Base-by-base conservation (phyloP, 2,113 vertebrate species). In the Syngnathoides biaculeatus region DNA sequence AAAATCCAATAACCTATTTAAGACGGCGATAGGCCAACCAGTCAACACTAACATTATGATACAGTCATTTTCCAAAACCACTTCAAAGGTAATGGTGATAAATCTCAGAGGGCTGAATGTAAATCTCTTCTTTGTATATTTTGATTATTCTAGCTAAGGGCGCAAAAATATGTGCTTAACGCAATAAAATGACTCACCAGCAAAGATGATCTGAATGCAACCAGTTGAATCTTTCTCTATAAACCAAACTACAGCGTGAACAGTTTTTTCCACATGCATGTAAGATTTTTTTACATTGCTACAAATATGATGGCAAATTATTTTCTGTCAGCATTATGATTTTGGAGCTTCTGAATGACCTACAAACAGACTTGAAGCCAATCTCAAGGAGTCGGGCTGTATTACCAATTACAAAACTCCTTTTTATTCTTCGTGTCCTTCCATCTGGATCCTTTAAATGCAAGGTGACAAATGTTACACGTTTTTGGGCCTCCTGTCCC, bases 1-100 rank as follows among this genome's bases (percentile, higher is more conserved):
- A 61, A 50, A 52, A 64, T 64, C 52, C 17, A 69, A 64, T 57
- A 27, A 55, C 43, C 2, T 11, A 20, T 71, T 42, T 61, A 61
- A 61, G 35, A 40, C 35, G 13, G 58, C 20, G n/a, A 60, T 12
- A 60, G 58, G 19, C 38, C 35, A 42, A 39, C 58, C 12, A 14
- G 45, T 59, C 61, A 59, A 22, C 24, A 50, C 12, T 19, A 43
- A 35, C 2, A 27, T 27, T 30, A 22, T 0, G 4, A 65, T 57
- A 35, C 5, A 40, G 30, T 1, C 22, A 11, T 58, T 27, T 35
- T 19, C 39, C n/a, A 57, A 63, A 19, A 11, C 24, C 42, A 20
- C 43, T 48, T 14, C 43, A 47, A 64, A 47, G 43, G 7, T 42
- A 62, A 43, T 62, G 9, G 15, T 61, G 58, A 12, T 38, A 40